Evolutionary conservation across 2,888 invertebrate species (phyloP).

Genomic region (Parnassius apollo): DNA sequence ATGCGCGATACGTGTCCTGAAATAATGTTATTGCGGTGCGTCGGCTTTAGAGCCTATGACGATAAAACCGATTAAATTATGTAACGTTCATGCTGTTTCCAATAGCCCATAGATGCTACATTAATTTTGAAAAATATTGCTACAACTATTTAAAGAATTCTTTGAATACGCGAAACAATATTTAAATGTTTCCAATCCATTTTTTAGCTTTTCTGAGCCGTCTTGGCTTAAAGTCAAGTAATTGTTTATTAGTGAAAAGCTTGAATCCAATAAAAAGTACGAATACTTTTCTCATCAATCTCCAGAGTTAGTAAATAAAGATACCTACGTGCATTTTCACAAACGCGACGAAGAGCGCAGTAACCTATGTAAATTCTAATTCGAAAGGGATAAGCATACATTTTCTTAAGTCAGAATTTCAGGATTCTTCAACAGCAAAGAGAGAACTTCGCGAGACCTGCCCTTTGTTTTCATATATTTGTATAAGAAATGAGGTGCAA

Average conservation of each 20-base stretch:
- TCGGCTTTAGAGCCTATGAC: conserved; percentile 47
- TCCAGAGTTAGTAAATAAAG: conserved; percentile 11
- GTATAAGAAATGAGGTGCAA: conserved; percentile 67
- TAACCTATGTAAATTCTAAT: conserved; percentile 69
- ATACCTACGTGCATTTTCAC: conserved; percentile 33
- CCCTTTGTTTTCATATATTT: conserved; percentile 71
- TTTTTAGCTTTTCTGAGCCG: no score
- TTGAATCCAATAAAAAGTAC: no score
- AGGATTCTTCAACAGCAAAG: conserved; percentile 64
- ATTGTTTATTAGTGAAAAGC: no score
- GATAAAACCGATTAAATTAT: conserved; percentile 60
- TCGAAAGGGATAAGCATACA: conserved; percentile 56
- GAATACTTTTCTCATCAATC: conserved; percentile 27
- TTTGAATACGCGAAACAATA: no score
- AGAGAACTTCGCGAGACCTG: conserved; percentile 64
- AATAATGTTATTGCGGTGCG: conserved; percentile 67
- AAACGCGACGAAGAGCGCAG: conserved; percentile 43
- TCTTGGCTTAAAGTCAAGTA: no score
- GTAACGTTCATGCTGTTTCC: conserved; percentile 34
- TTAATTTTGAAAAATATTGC: no score
- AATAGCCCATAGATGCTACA: conserved; percentile 5
- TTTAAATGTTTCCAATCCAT: no score
- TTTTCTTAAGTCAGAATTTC: conserved; percentile 59
- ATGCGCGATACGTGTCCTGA: conserved; percentile 71
- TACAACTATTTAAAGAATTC: no score